A percentile compares a stretch with the other conserved stretches of the same genome.
These are phyloP conservation scores for Rhynchophorus ferrugineus DNA, from an alignment of 1,140 invertebrate genomes.

Conservation along the genomic window DNA sequence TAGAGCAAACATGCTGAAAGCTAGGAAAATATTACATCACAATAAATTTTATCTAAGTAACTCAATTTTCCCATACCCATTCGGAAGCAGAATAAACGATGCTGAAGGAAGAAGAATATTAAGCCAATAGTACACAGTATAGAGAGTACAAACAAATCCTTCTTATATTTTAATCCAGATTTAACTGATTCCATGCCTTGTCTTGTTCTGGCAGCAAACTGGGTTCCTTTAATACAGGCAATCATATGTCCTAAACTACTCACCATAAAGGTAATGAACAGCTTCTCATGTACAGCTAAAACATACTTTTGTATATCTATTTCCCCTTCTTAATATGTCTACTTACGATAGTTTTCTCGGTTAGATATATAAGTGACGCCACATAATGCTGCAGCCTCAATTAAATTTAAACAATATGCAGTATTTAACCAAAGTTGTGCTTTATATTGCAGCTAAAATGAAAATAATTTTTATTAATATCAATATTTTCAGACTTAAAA, in stretches of 20 bases:
- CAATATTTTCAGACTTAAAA: no score
- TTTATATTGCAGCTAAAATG: conserved; percentile 40
- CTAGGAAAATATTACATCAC: conserved; percentile 48
- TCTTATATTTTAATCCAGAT: conserved; percentile 54
- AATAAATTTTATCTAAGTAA: background rate
- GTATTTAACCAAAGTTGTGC: conserved; percentile 58
- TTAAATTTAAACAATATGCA: conserved; percentile 77
- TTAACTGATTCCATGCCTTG: conserved; percentile 33
- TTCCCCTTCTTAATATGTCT: no score
- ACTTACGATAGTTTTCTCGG: conserved; percentile 90
- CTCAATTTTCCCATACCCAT: conserved; percentile 73
- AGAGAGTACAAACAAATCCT: conserved; percentile 66
- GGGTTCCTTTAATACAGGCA: conserved; percentile 49
- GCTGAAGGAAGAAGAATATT: conserved; percentile 78
- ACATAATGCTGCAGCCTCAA: conserved; percentile 74
- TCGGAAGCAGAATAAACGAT: conserved; percentile 78
- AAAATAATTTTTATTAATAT: conserved; percentile 14
- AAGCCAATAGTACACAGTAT: conserved; percentile 72
- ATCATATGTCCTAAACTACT: conserved; percentile 81
- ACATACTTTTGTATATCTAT: no score
- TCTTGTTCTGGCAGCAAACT: conserved; percentile 31
- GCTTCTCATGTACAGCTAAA: conserved; percentile 82
- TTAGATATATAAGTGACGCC: conserved; percentile 90
- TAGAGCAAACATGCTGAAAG: conserved; percentile 88
- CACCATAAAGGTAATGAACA: conserved; percentile 88